These are phyloP conservation scores for Psittacula echo DNA, from an alignment of 2,797 vertebrate genomes.

Conservation along the genomic window DNA sequence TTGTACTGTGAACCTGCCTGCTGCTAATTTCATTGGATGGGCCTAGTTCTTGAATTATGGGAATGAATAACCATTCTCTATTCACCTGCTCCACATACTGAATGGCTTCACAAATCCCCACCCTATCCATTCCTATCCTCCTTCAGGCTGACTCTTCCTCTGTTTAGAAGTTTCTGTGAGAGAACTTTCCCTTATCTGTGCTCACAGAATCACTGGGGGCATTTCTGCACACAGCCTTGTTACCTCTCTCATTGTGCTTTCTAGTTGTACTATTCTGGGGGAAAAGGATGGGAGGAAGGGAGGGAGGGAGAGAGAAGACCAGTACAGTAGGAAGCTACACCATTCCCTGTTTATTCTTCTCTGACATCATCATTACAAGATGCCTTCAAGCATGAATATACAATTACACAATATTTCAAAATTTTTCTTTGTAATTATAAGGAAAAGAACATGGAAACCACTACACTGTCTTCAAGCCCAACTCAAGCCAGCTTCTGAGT, in stretches of 20 bases:
- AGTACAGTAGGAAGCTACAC: neutral
- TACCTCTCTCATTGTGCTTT: neutral
- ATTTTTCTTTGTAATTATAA: neutral
- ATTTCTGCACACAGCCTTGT: neutral
- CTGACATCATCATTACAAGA: neutral
- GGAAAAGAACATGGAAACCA: neutral
- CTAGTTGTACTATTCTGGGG: neutral
- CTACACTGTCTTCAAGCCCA: neutral
- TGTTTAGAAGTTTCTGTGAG: neutral
- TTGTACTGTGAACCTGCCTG: neutral
- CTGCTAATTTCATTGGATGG: neutral
- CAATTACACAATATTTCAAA: neutral
- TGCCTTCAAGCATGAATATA: neutral
- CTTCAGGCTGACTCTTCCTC: neutral
- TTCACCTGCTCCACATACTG: neutral
- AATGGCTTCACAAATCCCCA: neutral
- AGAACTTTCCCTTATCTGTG: neutral
- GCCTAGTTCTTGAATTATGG: neutral
- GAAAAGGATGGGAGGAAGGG: neutral
- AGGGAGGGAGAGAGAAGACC: neutral
- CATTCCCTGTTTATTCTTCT: neutral
- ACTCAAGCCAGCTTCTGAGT: neutral
- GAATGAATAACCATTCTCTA: neutral
- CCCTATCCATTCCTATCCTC: neutral
- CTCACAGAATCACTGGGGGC: neutral